Evolutionary conservation across 2,888 invertebrate genomes (phyloP).

Genomic region (Campaea margaritaria): DNA sequence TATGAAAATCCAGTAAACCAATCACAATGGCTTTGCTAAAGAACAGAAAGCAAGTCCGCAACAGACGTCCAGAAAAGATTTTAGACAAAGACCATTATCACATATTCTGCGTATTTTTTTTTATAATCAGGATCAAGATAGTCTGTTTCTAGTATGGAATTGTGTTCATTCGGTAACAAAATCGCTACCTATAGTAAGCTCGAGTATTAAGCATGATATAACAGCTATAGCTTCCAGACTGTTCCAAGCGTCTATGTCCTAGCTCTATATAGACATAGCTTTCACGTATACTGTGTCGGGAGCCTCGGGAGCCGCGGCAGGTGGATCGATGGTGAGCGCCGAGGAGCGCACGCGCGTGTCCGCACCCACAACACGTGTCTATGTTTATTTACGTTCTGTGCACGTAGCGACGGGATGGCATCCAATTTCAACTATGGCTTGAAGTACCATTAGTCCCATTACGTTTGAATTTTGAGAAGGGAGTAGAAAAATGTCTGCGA

Average conservation of each 20-base stretch:
- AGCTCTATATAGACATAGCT: slow-evolving; percentile 13
- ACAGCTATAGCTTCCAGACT: slow-evolving; percentile 6
- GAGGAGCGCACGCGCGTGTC: slow-evolving; percentile 66
- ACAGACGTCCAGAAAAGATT: too few relatives aligned
- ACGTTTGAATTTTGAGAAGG: slow-evolving; percentile 1
- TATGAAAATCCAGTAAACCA: too few relatives aligned
- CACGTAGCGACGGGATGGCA: slow-evolving; percentile 57
- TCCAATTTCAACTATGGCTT: slow-evolving; percentile 42
- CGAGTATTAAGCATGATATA: neutral
- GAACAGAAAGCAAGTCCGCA: too few relatives aligned
- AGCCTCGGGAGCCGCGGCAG: slow-evolving; percentile 28
- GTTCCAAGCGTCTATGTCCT: neutral
- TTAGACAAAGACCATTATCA: too few relatives aligned
- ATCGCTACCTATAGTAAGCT: neutral
- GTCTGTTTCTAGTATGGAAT: too few relatives aligned
- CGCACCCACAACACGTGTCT: slow-evolving; percentile 79
- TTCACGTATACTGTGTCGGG: slow-evolving; percentile 63
- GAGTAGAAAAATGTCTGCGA: too few relatives aligned
- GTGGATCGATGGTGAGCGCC: slow-evolving; percentile 58
- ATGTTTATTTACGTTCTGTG: slow-evolving; percentile 82
- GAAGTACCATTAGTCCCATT: slow-evolving; percentile 9
- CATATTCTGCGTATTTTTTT: too few relatives aligned
- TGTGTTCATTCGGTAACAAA: too few relatives aligned
- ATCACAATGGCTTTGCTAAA: too few relatives aligned
- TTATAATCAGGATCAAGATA: too few relatives aligned